Conservation (phyloP, 2,113 vertebrate genomes). For the Arizona elegans region DNA sequence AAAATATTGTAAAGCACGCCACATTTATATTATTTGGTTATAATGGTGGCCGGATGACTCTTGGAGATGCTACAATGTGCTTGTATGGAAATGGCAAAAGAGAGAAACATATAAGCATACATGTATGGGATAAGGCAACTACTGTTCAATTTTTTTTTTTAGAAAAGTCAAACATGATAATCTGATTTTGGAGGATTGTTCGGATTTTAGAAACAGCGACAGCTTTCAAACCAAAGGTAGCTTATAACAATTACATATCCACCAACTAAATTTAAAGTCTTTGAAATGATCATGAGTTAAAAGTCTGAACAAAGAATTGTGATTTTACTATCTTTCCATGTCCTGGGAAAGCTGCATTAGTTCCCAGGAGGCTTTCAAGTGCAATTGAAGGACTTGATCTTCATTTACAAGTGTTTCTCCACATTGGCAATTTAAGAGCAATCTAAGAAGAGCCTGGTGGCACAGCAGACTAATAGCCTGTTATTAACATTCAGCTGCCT, state of each 20-base stretch:
- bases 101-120: neutral
- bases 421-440: no score
- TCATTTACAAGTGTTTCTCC: neutral
- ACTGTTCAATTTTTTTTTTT: neutral
- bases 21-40: no score
- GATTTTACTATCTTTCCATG: neutral
- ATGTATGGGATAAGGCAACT: neutral
- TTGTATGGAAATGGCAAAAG: neutral
- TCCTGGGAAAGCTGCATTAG: neutral
- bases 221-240: neutral
- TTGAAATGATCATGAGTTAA: neutral
- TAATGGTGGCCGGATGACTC: no score
- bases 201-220: neutral
- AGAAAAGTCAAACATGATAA: neutral
- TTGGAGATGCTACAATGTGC: no score
- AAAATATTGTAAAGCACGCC: no score
- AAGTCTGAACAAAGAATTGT: neutral
- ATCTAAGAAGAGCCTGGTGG: no score
- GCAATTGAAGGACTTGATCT: neutral
- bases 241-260: neutral
- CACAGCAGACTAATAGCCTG: no score
- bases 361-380: neutral
- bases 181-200: neutral
- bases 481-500: no score
- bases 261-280: neutral